A percentile compares a stretch with the other conserved stretches of the same genome.
Evolutionary conservation across 2,888 invertebrate species (phyloP).

Genomic region (Pristionchus maxplancki): DNA sequence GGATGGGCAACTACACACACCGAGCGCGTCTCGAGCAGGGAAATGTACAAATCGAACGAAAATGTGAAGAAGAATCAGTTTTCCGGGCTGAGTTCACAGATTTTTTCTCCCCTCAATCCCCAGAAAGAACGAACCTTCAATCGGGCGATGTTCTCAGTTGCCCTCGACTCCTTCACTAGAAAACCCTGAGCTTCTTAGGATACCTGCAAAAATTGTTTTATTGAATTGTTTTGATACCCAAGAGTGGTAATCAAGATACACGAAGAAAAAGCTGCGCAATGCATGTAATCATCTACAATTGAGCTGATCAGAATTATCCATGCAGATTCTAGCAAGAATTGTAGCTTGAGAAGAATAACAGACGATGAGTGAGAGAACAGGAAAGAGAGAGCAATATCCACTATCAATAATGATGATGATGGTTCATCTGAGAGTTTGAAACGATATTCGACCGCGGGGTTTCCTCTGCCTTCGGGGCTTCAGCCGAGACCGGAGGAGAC

Average conservation of each 20-base stretch:
- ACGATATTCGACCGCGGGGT: constrained; percentile 24
- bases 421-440: constrained; percentile 17
- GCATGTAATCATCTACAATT: no score
- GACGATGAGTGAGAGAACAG: background rate
- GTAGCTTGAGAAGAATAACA: background rate
- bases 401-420: constrained; percentile 14
- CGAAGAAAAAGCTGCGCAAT: no score
- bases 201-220: background rate
- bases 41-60: constrained; percentile 3
- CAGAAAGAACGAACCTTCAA: background rate
- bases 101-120: background rate
- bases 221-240: background rate
- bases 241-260: background rate
- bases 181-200: background rate
- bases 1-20: constrained; percentile 41
- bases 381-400: background rate
- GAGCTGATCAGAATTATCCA: no score
- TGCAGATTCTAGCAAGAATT: background rate
- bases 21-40: constrained; percentile 13
- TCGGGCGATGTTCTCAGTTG: background rate
- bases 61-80: background rate
- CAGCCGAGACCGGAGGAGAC: background rate
- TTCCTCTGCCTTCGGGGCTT: background rate
- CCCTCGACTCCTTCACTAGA: background rate
- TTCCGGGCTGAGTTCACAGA: constrained; percentile 25